Evolutionary conservation across 2,797 vertebrate species (phyloP).

Genomic region (Bufotes viridis): DNA sequence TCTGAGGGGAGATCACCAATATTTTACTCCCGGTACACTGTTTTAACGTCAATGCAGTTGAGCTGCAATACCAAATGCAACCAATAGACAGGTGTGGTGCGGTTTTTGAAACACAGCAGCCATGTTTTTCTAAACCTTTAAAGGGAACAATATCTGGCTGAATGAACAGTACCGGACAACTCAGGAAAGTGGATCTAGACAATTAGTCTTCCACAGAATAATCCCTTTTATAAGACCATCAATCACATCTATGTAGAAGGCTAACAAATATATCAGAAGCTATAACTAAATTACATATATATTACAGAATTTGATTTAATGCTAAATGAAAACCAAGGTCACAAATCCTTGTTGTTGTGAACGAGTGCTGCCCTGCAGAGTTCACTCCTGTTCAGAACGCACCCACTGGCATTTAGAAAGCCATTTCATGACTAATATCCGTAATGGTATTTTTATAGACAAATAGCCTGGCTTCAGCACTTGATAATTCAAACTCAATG

Average conservation of each 20-base stretch:
- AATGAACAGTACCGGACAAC: too few relatives aligned
- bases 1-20: too few relatives aligned
- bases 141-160: neutral
- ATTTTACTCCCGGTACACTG: too few relatives aligned
- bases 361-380: neutral
- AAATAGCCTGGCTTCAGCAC: conserved; percentile 45
- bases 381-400: conserved; percentile 22
- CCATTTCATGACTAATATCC: conserved; percentile 46
- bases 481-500: conserved; percentile 56
- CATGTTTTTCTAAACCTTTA: too few relatives aligned
- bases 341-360: neutral
- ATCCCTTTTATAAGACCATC: too few relatives aligned
- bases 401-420: conserved; percentile 46
- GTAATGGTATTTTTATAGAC: conserved; percentile 61
- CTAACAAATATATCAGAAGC: neutral
- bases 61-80: too few relatives aligned
- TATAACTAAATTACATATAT: neutral
- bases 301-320: neutral
- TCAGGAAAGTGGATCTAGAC: too few relatives aligned
- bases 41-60: too few relatives aligned
- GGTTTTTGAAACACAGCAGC: too few relatives aligned
- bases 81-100: too few relatives aligned
- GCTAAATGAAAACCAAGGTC: neutral
- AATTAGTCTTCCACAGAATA: too few relatives aligned
- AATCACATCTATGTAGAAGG: neutral